phyloP scores from a whole-genome alignment of 1,140 invertebrate genomes.

The Drosophila guanche region DNA sequence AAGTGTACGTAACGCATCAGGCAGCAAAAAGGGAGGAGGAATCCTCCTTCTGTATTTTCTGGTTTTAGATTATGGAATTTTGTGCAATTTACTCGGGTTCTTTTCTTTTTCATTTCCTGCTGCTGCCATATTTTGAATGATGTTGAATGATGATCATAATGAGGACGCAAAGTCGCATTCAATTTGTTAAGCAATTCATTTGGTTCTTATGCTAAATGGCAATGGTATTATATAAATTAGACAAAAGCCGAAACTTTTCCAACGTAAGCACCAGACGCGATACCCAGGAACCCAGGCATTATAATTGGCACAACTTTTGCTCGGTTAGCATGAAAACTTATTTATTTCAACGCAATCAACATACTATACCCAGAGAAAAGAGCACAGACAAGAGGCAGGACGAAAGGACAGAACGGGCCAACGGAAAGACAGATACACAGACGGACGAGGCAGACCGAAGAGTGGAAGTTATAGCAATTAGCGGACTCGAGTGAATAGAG shows the following conservation, averaged over 20 bases:
- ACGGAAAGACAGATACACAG: not conserved
- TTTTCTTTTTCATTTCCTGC: no score
- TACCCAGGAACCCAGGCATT: conserved; percentile 17
- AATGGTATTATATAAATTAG: conserved; percentile 49
- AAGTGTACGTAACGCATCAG: conserved; percentile 18
- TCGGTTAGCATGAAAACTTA: conserved; percentile 55
- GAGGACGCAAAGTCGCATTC: conserved; percentile 31
- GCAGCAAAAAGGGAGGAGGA: conserved; percentile 10
- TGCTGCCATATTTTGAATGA: conserved; percentile 31
- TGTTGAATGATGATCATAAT: conserved; percentile 39
- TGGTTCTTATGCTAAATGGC: conserved; percentile 55
- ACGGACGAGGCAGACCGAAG: conserved; percentile 13
- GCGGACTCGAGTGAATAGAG: conserved; percentile 41
- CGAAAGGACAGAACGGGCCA: not conserved
- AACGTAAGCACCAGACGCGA: conserved; percentile 8
- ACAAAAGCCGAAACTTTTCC: conserved; percentile 41
- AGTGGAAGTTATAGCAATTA: conserved; percentile 62
- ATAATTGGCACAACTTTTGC: conserved; percentile 54
- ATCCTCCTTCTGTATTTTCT: conserved; percentile 12
- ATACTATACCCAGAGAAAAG: not conserved
- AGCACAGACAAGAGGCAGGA: not conserved
- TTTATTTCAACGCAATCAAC: conserved; percentile 56
- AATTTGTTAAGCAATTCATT: conserved; percentile 54
- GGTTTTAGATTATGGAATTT: not conserved
- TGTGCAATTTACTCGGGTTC: conserved; percentile 4